A percentile compares a stretch with the other conserved stretches of the same genome.
These are phyloP conservation scores for Pomatostomus ruficeps DNA, from an alignment of 2,113 vertebrate genomes.

Conservation along the genomic window DNA sequence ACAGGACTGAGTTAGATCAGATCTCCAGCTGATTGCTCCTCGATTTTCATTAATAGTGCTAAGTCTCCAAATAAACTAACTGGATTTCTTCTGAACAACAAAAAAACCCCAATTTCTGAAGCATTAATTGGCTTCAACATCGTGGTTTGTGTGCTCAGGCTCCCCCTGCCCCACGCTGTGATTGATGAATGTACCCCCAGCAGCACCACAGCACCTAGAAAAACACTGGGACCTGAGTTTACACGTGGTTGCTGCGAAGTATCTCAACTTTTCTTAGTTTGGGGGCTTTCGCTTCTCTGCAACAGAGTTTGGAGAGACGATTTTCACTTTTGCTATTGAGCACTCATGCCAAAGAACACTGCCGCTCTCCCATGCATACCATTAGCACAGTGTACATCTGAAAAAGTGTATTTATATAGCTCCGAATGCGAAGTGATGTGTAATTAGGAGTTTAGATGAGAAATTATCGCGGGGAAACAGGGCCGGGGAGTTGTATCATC, in stretches of 20 bases:
- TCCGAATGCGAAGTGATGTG: constrained; percentile 27
- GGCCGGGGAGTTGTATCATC: constrained; percentile 26
- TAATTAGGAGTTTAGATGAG: constrained; percentile 46
- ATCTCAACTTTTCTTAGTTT: not conserved
- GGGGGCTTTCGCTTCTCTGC: not conserved
- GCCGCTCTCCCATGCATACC: constrained; percentile 33
- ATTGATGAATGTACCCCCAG: fast-evolving
- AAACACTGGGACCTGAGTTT: not conserved
- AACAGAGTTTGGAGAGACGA: not conserved
- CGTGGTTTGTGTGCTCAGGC: fast-evolving
- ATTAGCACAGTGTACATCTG: constrained; percentile 59
- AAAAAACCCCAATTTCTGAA: fast-evolving
- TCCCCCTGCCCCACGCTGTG: fast-evolving
- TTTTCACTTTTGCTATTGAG: not conserved
- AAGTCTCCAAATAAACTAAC: not conserved
- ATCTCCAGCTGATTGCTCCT: not conserved
- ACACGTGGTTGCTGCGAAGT: not conserved
- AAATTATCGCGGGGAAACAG: not conserved
- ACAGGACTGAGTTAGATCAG: not conserved
- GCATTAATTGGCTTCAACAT: not conserved
- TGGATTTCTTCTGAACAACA: not conserved
- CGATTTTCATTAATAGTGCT: not conserved
- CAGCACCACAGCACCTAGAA: not conserved
- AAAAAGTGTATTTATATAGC: constrained; percentile 51
- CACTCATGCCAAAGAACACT: constrained; percentile 2